These are phyloP conservation scores for Coelinius sp. DNA, from an alignment of 2,888 invertebrate species.

Conservation along the genomic window DNA sequence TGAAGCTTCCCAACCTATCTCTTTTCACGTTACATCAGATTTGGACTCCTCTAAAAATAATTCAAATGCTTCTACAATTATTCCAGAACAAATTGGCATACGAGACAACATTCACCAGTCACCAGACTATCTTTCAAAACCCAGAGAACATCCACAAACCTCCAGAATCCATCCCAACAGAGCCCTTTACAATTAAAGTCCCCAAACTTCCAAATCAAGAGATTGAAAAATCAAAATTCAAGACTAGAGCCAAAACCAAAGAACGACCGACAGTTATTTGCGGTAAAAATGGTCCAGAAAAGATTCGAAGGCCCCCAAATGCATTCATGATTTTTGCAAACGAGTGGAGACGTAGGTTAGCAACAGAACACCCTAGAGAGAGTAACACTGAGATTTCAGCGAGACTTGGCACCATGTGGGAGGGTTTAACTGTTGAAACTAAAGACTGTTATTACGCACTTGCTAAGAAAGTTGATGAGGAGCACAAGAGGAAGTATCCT, in stretches of 20 bases:
- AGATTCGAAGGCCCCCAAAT: conserved; percentile 71
- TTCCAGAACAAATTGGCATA: conserved; percentile 51
- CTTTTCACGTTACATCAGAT: too few species aligned
- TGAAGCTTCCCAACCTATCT: too few species aligned
- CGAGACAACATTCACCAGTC: conserved; percentile 48
- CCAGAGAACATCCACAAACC: conserved; percentile 34
- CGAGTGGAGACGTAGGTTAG: conserved; percentile 71
- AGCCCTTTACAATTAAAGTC: background rate
- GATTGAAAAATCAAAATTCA: conserved; percentile 27
- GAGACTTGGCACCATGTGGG: conserved; percentile 72
- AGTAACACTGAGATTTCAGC: conserved; percentile 72
- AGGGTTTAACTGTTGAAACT: conserved; percentile 66
- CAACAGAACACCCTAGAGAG: conserved; percentile 70
- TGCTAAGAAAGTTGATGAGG: conserved; percentile 68
- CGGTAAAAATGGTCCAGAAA: conserved; percentile 44
- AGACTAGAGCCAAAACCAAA: conserved; percentile 11
- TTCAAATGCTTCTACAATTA: background rate
- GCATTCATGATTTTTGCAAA: conserved; percentile 74
- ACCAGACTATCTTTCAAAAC: conserved; percentile 40
- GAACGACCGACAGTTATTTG: conserved; percentile 29
- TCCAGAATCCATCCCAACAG: background rate
- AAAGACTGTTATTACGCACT: conserved; percentile 70
- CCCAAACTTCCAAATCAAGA: background rate
- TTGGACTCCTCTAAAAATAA: background rate
- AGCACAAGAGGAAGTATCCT: conserved; percentile 71